Evolutionary conservation across 2,797 vertebrate genomes (phyloP), one percentile per base, ranked within the genome.

Genomic region (Macropus fuliginosus): DNA sequence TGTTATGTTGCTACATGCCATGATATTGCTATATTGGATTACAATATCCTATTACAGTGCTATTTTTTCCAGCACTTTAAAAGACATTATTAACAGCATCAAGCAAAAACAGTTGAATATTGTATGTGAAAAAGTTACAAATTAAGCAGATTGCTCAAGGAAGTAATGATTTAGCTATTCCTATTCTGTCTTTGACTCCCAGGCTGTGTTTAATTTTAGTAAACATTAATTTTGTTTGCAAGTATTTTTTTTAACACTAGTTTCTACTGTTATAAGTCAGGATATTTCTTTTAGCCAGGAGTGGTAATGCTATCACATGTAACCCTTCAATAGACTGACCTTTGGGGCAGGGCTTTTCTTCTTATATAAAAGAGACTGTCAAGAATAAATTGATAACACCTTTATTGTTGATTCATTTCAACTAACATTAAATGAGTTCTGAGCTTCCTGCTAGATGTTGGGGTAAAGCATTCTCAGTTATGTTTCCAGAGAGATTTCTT

Each of bases 51-150:
- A 40, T 40, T 74, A 27, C 28, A 50, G 21, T 50, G 40, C 74
- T 87, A 27, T 91, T 34, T 74, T 93, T 91, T 94, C 50, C 50
- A 94, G 34, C 95, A 54, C 91, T 18, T 34, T 92, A 50, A 56
- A 89, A 94, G 92, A 11, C 90, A 31, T 34, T 95, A 55, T 94
- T 93, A 46, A 52, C 54, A 93, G 1, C 59, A 56, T n/a, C 18
- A 91, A 46, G 5, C 92, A 95, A 1, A 91, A 40, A 90, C 34
- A 9, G 46, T 91, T 94, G 50, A 55, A 34, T 92, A 0, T 95
- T 93, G 18, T 91, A 6, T 14, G 2, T 93, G 66, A 18, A 46
- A 91, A 74, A 10, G 40, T 93, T 95, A 94, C 94, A 91, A 92
- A 81, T 50, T 87, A 87, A 81, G 46, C 40, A 87, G 74, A 87